Base-by-base conservation (phyloP, 2,888 invertebrate species). In the Epinotia brunnichana region DNA sequence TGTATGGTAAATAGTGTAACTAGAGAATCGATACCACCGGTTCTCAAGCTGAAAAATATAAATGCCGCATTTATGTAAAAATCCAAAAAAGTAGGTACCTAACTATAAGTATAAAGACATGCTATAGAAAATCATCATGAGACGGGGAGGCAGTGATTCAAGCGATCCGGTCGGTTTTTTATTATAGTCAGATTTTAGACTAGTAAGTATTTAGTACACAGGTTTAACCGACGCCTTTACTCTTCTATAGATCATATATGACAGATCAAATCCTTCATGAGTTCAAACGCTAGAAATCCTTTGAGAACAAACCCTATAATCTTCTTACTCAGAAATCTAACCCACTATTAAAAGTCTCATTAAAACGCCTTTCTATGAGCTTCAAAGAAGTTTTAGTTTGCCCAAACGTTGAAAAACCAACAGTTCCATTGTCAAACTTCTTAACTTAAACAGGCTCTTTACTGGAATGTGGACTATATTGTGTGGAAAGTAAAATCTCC, bases 361-460 rank as follows among this genome's bases (percentile, higher is more conserved):
- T 71, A 63, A 68, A 64, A 51, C 35, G 48, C 70, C 68, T 68
- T 74, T 74, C 70, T 69, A 54, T 13, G 44, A 41, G 29, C 68
- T 68, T 63, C 67, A 74, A 74, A 74, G 74, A 41, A 53, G 70
- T 70, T 68, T 68, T 74, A 70, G 74, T 74, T 74, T 57, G 2
- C 56, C n/a, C 24, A 13, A 24, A 24, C 56, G 11, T 24, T 5
- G 56, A 56, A 29, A 56, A 56, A 5, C 56, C 44, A 39, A 39
- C 11, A 11, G 15, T 13, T n/a, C 2, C 2, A 15, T 1, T 24
- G 1, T 29, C 15, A 24, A 56, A 44, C 24, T 11, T 15, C 15
- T 5, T 29, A 56, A 3, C 21, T 15, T 19, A 3, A 15, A 24
- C 7, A 10, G 15, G 24, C 56, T 5, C 1, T 24, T 10, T 15